phyloP scores from a whole-genome alignment of 2,888 invertebrate genomes.

The Spicauda simplicius region DNA sequence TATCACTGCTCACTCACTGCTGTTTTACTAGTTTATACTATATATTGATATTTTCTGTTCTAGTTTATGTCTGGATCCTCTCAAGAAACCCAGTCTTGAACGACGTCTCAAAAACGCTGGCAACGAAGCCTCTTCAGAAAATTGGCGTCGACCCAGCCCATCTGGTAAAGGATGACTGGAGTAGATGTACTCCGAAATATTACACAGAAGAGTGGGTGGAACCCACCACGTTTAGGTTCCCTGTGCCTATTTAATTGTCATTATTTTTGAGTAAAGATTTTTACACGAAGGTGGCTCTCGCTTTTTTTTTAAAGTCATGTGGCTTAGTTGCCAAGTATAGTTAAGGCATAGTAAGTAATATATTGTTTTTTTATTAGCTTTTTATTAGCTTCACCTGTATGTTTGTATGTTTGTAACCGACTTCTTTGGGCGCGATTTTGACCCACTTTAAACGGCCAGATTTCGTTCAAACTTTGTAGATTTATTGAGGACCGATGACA shows the following conservation, averaged over 20 bases:
- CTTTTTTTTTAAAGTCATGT: neutral
- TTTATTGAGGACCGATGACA: too few relatives aligned
- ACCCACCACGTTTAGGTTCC: slow-evolving; percentile 65
- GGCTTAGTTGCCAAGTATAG: too few relatives aligned
- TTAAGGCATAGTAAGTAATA: too few relatives aligned
- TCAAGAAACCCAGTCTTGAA: slow-evolving; percentile 64
- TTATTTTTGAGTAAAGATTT: neutral
- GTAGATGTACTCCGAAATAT: slow-evolving; percentile 65
- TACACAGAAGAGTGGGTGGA: slow-evolving; percentile 58
- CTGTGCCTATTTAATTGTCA: slow-evolving; percentile 56
- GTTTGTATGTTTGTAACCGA: too few relatives aligned
- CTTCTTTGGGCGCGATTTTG: too few relatives aligned
- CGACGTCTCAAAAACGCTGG: slow-evolving; percentile 66
- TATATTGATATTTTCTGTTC: slow-evolving; percentile 40
- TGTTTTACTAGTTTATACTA: too few relatives aligned
- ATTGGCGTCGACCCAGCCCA: slow-evolving; percentile 53
- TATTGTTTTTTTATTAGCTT: too few relatives aligned
- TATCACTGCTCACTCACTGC: too few relatives aligned
- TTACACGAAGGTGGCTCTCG: neutral
- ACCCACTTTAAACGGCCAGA: too few relatives aligned
- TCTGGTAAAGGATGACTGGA: slow-evolving; percentile 58
- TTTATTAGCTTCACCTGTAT: too few relatives aligned
- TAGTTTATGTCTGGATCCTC: slow-evolving; percentile 75
- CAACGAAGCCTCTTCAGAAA: slow-evolving; percentile 56
- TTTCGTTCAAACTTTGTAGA: too few relatives aligned